Base-by-base conservation (phyloP, 1,140 invertebrate genomes). In the Drosophila ironensis region DNA sequence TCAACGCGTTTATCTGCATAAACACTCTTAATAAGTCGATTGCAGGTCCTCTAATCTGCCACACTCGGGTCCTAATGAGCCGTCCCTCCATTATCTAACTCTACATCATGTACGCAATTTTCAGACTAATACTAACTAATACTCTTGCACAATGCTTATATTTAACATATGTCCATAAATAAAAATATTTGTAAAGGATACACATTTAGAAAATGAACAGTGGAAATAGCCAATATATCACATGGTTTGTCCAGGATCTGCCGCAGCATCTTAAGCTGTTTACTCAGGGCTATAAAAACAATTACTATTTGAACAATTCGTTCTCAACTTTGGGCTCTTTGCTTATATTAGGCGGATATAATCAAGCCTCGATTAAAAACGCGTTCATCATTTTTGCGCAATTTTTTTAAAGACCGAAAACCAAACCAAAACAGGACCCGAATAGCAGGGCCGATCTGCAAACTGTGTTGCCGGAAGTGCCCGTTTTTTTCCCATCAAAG, bases 1-100 rank as follows among this genome's bases (percentile, higher is more conserved):
- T 88, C 78, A 86, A 82, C 86, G 86, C 40, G 72, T 71, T 88
- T 88, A 88, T 88, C 86, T 88, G 72, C 66, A 66, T 81, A 88
- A 88, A 88, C 72, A 81, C 80, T 86, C 75, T 51, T 86, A 88
- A 88, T 86, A 88, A 88, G 86, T 88, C 73, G 75, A 86, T 82
- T 82, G 77, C 78, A 61, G 56, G 53, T 38, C 33, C 4, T 45
- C 44, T 82, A 82, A 81, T 81, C 76, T 81, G 20, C 28, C 69
- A 53, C 53, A n/a, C 46, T 56, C 35, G 19, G 38, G 12, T 24
- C 17, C 71, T 80, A 80, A 80, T 80, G 75, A 80, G 45, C 42
- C 19, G 40, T 71, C 19, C 50, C 19, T 47, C 30, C 60, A 66
- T 72, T 67, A 70, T 80, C 66, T 71, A 9, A 9, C 25, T n/a